Conservation (phyloP, 2,888 invertebrate species). For the Dorcus parallelipipedus region DNA sequence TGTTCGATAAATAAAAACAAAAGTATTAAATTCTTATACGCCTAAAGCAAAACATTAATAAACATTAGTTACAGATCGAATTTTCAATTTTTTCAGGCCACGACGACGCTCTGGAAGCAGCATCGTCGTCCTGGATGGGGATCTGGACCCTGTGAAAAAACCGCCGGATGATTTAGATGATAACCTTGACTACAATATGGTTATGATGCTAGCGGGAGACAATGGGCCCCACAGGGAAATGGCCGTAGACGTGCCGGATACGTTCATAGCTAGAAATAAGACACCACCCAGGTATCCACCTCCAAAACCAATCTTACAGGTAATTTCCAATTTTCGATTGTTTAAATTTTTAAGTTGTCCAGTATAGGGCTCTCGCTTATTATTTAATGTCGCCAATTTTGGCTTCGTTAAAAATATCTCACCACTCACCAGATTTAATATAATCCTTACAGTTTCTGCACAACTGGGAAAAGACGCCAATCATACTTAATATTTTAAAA, state of each 20-base stretch:
- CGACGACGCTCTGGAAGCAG: slow-evolving; percentile 76
- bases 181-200: slow-evolving; percentile 65
- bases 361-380: too few relatives aligned
- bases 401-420: too few relatives aligned
- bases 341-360: too few relatives aligned
- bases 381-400: too few relatives aligned
- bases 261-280: slow-evolving; percentile 86
- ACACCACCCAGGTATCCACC: slow-evolving; percentile 89
- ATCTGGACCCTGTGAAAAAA: slow-evolving; percentile 59
- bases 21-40: too few relatives aligned
- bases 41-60: too few relatives aligned
- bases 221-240: slow-evolving; percentile 93
- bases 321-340: slow-evolving; percentile 30
- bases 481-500: too few relatives aligned
- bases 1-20: too few relatives aligned
- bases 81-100: slow-evolving; percentile 56
- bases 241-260: slow-evolving; percentile 97
- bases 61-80: too few relatives aligned
- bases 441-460: too few relatives aligned
- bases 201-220: slow-evolving; percentile 88
- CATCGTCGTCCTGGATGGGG: slow-evolving; percentile 76
- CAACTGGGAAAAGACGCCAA: too few relatives aligned
- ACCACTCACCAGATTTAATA: too few relatives aligned
- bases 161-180: slow-evolving; percentile 57
- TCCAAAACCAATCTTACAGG: slow-evolving; percentile 65